Base-by-base conservation (phyloP, 2,888 invertebrate species). In the Zelleria hepariella region DNA sequence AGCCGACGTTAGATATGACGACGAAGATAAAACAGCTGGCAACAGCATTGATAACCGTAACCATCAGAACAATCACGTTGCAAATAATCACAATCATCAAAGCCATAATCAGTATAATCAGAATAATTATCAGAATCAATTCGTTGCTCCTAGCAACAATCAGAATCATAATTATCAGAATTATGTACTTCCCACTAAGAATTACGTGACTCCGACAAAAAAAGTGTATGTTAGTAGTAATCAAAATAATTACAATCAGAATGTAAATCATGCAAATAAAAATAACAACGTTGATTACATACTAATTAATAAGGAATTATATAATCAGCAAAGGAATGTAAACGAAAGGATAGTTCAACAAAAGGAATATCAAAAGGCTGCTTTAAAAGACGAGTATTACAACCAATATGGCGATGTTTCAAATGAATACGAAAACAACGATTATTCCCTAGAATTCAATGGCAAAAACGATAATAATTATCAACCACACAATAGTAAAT, bases 1-100 rank as follows among this genome's bases (percentile, higher is more conserved):
- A 66, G 93, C 93, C 2, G 91, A 92, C 62, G 92, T 93, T 0
- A 86, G 90, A 80, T 93, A 93, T 65, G 90, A 91, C 63, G 87
- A 88, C 54, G 75, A 77, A 7, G 75, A 75, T 4, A 68, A 71
- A 62, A 61, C 66, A 15, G 63, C 60, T 2, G 73, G 69, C 2
- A 73, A 70, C 21, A 65, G 65, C 1, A 70, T 72, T 42, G 65
- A 67, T n/a, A 62, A 68, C 60, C 21, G 67, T 53, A 53, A 62
- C 10, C 56, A 32, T 51, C 49, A 26, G 18, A 26, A 51, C 2
- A 26, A 26, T 47, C 18, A 26, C n/a, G 51, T 15, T 20, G 18
- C 10, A 20, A 21, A 51, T 8, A 58, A 51, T 51, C 20, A 15
- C 3, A 26, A 49, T 26, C 26, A 21, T 27, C 6, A 54, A 27